Evolutionary conservation across 1,140 invertebrate genomes (phyloP).

Genomic region (Aphidius gifuensis): DNA sequence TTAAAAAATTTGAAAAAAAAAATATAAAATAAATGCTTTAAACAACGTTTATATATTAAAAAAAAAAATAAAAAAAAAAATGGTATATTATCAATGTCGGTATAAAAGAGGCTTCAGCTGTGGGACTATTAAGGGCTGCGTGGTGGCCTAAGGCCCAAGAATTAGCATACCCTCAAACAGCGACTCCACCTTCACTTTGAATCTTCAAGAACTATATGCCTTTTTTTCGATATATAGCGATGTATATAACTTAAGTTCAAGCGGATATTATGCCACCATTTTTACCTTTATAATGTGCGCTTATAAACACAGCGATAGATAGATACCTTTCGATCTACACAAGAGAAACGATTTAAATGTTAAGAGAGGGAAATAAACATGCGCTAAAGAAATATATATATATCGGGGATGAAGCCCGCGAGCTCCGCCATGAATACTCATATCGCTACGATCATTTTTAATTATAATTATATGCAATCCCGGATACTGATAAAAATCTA

Average conservation of each 20-base stretch:
- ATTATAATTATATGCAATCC: slow-evolving; percentile 55
- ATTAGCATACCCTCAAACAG: slow-evolving; percentile 53
- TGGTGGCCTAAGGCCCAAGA: slow-evolving; percentile 51
- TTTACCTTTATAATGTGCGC: slow-evolving; percentile 43
- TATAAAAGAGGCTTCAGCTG: slow-evolving; percentile 35
- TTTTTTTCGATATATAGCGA: slow-evolving; percentile 32
- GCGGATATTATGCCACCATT: slow-evolving; percentile 55
- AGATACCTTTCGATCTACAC: slow-evolving; percentile 35
- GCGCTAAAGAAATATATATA: neutral
- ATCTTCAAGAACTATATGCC: neutral
- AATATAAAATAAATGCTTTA: too few relatives aligned
- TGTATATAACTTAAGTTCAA: slow-evolving; percentile 53
- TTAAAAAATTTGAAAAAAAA: too few relatives aligned
- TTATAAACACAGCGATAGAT: slow-evolving; percentile 38
- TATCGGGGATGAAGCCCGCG: slow-evolving; percentile 19
- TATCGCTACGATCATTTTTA: slow-evolving; percentile 54
- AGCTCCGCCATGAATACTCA: slow-evolving; percentile 20
- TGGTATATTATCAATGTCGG: too few relatives aligned
- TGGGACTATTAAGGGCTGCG: slow-evolving; percentile 54
- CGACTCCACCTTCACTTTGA: slow-evolving; percentile 41
- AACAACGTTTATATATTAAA: too few relatives aligned
- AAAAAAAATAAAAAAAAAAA: too few relatives aligned
- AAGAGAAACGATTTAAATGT: slow-evolving; percentile 24
- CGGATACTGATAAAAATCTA: slow-evolving; percentile 47
- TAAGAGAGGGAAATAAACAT: slow-evolving; percentile 8